These are phyloP conservation scores for Hippocampus barbouri DNA, from an alignment of 2,113 vertebrate genomes.

Conservation along the genomic window DNA sequence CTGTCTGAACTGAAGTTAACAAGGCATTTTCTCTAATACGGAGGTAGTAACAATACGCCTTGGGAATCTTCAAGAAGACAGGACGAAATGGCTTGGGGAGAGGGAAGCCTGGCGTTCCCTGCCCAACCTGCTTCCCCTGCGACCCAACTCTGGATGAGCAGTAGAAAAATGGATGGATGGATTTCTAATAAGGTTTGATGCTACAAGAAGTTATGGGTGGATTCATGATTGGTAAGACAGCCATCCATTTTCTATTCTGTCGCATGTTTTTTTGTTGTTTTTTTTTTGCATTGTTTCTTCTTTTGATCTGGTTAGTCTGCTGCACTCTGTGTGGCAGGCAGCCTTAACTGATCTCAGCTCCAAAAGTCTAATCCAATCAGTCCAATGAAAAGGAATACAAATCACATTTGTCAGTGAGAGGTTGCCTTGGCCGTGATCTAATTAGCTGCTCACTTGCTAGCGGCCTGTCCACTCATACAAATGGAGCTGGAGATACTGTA, in stretches of 20 bases:
- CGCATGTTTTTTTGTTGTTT: background rate
- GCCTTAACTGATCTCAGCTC: conserved; percentile 40
- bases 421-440: conserved; percentile 66
- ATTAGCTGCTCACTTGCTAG: conserved; percentile 62
- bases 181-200: too few relatives aligned
- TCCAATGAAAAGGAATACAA: conserved; percentile 65
- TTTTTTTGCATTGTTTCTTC: background rate
- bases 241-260: background rate
- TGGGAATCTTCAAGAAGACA: too few relatives aligned
- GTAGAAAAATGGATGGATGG: too few relatives aligned
- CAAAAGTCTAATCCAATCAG: conserved; percentile 67
- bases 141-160: too few relatives aligned
- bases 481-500: conserved; percentile 46
- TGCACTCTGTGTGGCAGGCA: conserved; percentile 13
- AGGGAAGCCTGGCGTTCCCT: too few relatives aligned
- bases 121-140: too few relatives aligned
- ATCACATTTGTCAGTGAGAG: conserved; percentile 69
- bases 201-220: background rate
- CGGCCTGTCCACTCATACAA: conserved; percentile 56
- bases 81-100: too few relatives aligned
- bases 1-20: too few relatives aligned
- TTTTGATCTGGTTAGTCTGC: conserved; percentile 17
- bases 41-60: too few relatives aligned
- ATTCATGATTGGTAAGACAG: background rate
- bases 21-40: too few relatives aligned